Base-by-base conservation (phyloP, 2,797 vertebrate genomes). In the Syngnathus acus region DNA sequence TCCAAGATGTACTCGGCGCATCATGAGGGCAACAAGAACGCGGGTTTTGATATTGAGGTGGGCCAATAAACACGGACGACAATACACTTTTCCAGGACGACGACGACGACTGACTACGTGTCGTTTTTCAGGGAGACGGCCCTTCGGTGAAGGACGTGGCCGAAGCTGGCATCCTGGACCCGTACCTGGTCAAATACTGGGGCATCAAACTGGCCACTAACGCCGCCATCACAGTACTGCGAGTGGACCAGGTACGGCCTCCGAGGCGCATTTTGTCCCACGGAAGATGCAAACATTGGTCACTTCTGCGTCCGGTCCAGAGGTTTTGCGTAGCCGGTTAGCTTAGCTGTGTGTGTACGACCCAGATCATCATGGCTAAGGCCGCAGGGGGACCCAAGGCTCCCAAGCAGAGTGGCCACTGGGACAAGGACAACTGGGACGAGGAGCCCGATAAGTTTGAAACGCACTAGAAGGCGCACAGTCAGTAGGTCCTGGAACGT, bases 41-140 rank as follows among this genome's bases (percentile, higher is more conserved):
- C 93, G 66, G 97, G 97, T 73, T 94, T 97, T 70, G 95, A 98
- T 87, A 98, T 99, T 32, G 97, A 99, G 94, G 97, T 98, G 82
- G 10, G 39, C 32, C 9, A 7, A 5, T 1, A 38, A 57, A 32
- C 23, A 13, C 42, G 42, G 42, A 43, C 4, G 42, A 43, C 42
- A 11, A 43, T 11, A 43, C 11, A 11, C 42, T 43, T 43, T 13
- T 10, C 11, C 11, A 3, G 32, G 32, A 32, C 32, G 32, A 32
- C 32, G 32, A 32, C 32, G 3, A 32, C 32, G 32, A 32, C 32
- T 32, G 32, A 32, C 32, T 32, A 21, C 82, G 17, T 23, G n/a
- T 62, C 40, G 11, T 61, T 42, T 63, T 47, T 11, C 45, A 39
- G 47, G 94, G 91, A 0, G 97, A 99, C 37, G 90, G 91, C 48